Evolutionary conservation across 2,797 vertebrate species (phyloP), one percentile per base, ranked within the genome.

Genomic region (Coregonus ussuriensis): DNA sequence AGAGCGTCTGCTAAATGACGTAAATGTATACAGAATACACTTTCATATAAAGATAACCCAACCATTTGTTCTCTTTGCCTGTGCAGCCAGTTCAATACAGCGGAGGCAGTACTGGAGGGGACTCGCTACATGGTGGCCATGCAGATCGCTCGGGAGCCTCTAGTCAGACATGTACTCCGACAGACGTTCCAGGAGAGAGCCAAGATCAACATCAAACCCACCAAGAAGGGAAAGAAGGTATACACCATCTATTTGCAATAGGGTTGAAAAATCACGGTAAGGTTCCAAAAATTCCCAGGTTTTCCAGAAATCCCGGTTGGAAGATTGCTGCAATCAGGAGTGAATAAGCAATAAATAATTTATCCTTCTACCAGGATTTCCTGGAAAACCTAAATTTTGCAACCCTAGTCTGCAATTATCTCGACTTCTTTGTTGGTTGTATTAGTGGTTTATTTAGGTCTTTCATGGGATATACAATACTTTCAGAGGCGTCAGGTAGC

Each of bases 151-250:
- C 94, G 96, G 54, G 96, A 97, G 76, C 96, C 96, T 33, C 89
- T 97, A 78, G 96, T 97, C 83, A 94, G 96, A 21, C 96, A 97
- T 76, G 96, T 97, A 62, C 90, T 97, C 79, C 93, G 96, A 53
- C 96, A 97, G 47, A 97, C 96, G 53, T 97, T 97, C 86, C 96
- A 97, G 84, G 96, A 97, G 79, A 91, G 96, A 88, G 96, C 96
- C 79, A 97, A 97, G 88, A 91, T 97, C 86, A 97, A 97, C 87
- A 94, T 96, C 89, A 91, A 88, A 16, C 96, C 96, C 7, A 95
- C 95, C 77, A 97, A 97, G 87, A 97, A 97, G 86, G 96, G 96
- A 77, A 96, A 95, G 86, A 97, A 97, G 94, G 96, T 96, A 88
- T 18, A 53, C 51, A 37, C 59, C 66, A 6, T 11, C 7, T 9